Base-by-base conservation (phyloP, 1,140 invertebrate genomes). In the Ceratosolen solmsi region DNA sequence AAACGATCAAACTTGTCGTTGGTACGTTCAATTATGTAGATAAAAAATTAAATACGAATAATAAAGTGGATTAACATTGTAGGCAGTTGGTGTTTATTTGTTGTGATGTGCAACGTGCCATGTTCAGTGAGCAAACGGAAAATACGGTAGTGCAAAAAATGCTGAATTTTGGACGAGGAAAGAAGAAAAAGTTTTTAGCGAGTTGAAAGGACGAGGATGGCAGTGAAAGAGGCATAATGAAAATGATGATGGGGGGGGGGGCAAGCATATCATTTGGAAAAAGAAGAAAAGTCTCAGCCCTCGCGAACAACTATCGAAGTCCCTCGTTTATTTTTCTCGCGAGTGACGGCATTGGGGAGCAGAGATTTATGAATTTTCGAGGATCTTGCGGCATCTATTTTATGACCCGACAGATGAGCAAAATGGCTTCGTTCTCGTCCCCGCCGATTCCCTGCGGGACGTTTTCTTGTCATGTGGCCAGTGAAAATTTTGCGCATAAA, bases 351-450 rank as follows among this genome's bases (percentile, higher is more conserved):
- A n/a, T n/a, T n/a, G n/a, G n/a, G n/a, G 41, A 30, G 71, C 41
- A 63, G 84, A 88, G 87, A 89, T 88, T 89, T 88, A 88, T 88
- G 85, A 87, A 88, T 88, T 89, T 88, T 87, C 87, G 84, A 85
- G 84, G 79, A 85, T 78, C 49, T n/a, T 3, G 84, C 82, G 86
- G 84, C 88, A 87, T 88, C 87, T 87, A 86, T 86, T 89, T 89
- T 88, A 88, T 86, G 88, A 89, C 87, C 88, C 87, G 86, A 85
- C 86, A 88, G 87, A 89, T 88, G 87, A 89, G 84, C 84, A 85
- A 86, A 89, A 88, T 86, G 84, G 86, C 84, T 85, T 84, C 76
- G 70, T 65, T 85, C n/a, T n/a, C n/a, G n/a, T n/a, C n/a, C n/a
- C n/a, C n/a, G n/a, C n/a, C n/a, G n/a, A n/a, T 65, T 72, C 83